These are phyloP conservation scores for Drosophila pseudoananassae DNA, from an alignment of 1,140 invertebrate species.

Conservation along the genomic window DNA sequence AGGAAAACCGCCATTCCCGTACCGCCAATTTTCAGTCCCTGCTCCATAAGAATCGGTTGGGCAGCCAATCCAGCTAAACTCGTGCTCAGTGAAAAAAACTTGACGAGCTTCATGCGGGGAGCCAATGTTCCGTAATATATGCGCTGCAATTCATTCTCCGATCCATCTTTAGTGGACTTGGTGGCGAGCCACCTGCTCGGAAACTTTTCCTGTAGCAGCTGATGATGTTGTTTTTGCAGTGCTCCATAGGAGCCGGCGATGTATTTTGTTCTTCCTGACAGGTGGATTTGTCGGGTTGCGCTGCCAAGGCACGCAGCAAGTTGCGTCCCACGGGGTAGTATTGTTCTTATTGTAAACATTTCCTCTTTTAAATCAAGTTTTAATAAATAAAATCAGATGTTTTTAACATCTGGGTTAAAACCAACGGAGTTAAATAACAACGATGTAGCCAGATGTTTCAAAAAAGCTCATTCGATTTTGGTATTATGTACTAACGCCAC, in stretches of 20 bases:
- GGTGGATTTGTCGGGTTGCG: constrained; percentile 7
- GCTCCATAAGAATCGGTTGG: constrained; percentile 90
- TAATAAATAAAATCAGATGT: constrained; percentile 21
- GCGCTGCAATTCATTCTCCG: constrained; percentile 49
- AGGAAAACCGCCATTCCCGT: constrained; percentile 86
- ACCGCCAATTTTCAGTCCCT: constrained; percentile 86
- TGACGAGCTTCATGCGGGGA: constrained; percentile 89
- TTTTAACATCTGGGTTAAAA: too few relatives aligned
- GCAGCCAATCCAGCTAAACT: constrained; percentile 88
- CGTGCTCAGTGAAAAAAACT: constrained; percentile 92
- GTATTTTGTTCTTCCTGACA: constrained; percentile 11
- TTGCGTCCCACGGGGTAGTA: constrained; percentile 39
- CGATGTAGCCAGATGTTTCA: background rate
- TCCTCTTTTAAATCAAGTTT: constrained; percentile 3
- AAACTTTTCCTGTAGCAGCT: constrained; percentile 15
- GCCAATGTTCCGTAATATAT: constrained; percentile 89
- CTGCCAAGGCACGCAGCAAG: constrained; percentile 19
- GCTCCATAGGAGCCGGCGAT: constrained; percentile 7
- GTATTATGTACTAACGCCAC: background rate
- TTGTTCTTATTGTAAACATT: constrained; percentile 49
- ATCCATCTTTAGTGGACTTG: background rate
- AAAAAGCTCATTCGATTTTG: background rate
- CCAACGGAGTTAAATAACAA: constrained; percentile 42
- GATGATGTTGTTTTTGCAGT: constrained; percentile 20
- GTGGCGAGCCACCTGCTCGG: constrained; percentile 23